Base-by-base conservation (phyloP, 2,797 vertebrate species). In the Lutjanus argentimaculatus region DNA sequence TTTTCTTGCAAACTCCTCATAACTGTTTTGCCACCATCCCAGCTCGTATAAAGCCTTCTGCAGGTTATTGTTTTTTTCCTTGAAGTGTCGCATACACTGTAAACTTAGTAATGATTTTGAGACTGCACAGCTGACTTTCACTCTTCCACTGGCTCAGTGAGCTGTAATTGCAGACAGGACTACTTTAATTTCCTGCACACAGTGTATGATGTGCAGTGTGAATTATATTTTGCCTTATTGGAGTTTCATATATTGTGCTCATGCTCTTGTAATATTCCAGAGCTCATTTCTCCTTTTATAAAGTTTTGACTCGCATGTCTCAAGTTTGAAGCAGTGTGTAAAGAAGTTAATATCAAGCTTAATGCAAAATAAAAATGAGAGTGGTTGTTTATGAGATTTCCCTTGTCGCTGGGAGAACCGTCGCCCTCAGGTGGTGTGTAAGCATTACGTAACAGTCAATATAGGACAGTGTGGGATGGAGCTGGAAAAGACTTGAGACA, bases 391-490 rank as follows among this genome's bases (percentile, higher is more conserved):
- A 85, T 89, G 85, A 91, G 84, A 79, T 86, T 77, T 77, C 76
- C 76, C 79, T 57, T 59, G 90, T 89, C 71, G 67, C 90, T 89
- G 30, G 45, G 75, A 83, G 72, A 89, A 72, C 69, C 8, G 61
- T 85, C 88, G 80, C 88, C 88, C 86, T 88, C 79, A 85, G 93
- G 88, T 92, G 80, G 79, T 67, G 72, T 82, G 61, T 85, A 59
- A 74, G 71, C 40, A 17, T 93, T 92, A 85, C 79, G 67, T 88
- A 93, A 94, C 76, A 64, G 43, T 79, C 58, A 83, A 91, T 88
- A 77, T 83, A 88, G 84, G 80, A 40, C 85, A 85, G 86, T 86
- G 89, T 93, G 88, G 91, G 90, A 85, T 71, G 89, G 53, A 85
- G 80, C 72, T 86, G 72, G 73, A 87, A 85, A 79, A 85, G 59